A percentile compares a stretch with the other conserved stretches of the same genome.
Evolutionary conservation across 2,888 invertebrate species (phyloP).

Genomic region (Tetragonula carbonaria): DNA sequence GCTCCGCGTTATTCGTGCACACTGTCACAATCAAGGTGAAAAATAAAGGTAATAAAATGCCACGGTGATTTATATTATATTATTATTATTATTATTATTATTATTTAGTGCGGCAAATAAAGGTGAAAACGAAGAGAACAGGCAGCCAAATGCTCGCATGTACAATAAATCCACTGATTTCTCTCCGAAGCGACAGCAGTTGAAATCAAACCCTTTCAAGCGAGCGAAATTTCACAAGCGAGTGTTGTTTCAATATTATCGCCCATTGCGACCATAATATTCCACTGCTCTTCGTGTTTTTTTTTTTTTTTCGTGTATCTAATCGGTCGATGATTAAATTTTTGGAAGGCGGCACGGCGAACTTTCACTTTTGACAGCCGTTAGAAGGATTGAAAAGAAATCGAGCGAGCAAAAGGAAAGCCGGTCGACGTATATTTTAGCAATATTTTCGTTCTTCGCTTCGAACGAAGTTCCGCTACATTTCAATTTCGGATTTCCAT

Average conservation of each 20-base stretch:
- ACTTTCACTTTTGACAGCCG: neutral
- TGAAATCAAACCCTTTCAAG: neutral
- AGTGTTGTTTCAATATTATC: neutral
- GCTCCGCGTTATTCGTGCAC: no score
- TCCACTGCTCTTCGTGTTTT: neutral
- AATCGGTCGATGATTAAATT: neutral
- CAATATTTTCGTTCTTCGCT: neutral
- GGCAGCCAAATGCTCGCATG: neutral
- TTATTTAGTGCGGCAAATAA: neutral
- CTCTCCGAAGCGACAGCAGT: neutral
- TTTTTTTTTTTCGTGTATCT: no score
- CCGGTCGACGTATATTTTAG: neutral
- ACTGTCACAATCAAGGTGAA: neutral
- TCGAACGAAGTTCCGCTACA: neutral
- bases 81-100: neutral
- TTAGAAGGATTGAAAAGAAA: neutral
- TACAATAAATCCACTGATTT: neutral
- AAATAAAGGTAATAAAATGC: neutral
- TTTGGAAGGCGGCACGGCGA: neutral
- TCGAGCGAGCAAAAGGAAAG: fast-evolving
- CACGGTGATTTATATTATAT: neutral
- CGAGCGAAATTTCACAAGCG: neutral
- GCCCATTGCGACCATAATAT: neutral
- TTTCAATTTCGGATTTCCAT: neutral
- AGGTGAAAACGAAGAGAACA: neutral